phyloP scores from a whole-genome alignment of 2,797 vertebrate genomes.

The Molothrus aeneus region DNA sequence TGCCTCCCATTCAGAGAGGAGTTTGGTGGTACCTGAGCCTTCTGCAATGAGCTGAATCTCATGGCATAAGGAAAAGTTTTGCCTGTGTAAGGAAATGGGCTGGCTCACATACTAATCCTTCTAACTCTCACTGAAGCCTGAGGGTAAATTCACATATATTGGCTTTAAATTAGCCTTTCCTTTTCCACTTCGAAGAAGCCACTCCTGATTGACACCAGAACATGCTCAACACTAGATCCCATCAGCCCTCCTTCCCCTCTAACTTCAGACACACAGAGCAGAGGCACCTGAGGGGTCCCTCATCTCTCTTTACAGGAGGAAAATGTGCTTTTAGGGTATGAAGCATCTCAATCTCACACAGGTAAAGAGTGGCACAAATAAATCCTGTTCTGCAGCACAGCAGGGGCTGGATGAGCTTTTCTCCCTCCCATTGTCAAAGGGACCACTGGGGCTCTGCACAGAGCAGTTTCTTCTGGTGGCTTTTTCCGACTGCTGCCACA shows the following conservation, averaged over 20 bases:
- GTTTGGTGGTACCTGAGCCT: not conserved
- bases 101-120: not conserved
- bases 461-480: not conserved
- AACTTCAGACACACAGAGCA: not conserved
- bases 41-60: not conserved
- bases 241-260: not conserved
- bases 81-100: not conserved
- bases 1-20: not conserved
- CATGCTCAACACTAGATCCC: not conserved
- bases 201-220: not conserved
- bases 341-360: not conserved
- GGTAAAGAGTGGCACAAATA: not conserved
- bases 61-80: not conserved
- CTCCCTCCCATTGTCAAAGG: accelerated
- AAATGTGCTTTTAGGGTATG: not conserved
- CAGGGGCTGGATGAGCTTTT: not conserved
- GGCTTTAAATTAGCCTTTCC: constrained; percentile 31
- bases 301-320: not conserved
- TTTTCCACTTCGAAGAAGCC: not conserved
- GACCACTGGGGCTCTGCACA: accelerated
- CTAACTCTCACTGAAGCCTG: not conserved
- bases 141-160: not conserved
- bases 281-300: not conserved
- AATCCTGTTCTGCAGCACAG: not conserved
- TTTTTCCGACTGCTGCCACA: not conserved